Conservation (phyloP, 2,888 invertebrate species). For the Mythimna pallens region DNA sequence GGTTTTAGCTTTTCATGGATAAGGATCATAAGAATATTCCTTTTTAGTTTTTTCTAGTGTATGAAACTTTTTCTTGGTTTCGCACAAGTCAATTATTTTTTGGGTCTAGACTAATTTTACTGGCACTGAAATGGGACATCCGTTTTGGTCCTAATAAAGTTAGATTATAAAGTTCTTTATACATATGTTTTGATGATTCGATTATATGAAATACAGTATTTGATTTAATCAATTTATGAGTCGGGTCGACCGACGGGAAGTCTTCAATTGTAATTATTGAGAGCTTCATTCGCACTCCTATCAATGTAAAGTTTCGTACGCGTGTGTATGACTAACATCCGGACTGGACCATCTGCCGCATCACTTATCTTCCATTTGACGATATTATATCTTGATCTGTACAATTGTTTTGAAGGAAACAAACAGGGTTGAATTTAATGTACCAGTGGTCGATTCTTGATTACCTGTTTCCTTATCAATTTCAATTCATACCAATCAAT, state of each 20-base stretch:
- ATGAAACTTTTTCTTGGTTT: no score
- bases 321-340: constrained; percentile 86
- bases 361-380: constrained; percentile 75
- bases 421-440: not conserved
- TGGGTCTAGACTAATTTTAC: no score
- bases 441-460: not conserved
- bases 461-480: not conserved
- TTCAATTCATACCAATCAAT: not conserved
- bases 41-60: not conserved
- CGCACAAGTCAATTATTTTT: no score
- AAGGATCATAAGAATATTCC: not conserved
- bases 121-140: no score
- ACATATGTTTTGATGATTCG: constrained; percentile 18
- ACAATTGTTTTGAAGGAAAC: constrained; percentile 2
- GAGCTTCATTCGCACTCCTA: constrained; percentile 80
- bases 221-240: constrained; percentile 75
- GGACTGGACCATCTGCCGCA: constrained; percentile 82
- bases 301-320: constrained; percentile 72
- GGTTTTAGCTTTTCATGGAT: not conserved
- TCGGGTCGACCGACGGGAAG: constrained; percentile 82
- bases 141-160: no score
- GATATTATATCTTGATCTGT: constrained; percentile 71
- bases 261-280: constrained; percentile 87
- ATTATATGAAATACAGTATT: constrained; percentile 63
- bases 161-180: not conserved